Percentiles rank a stretch among this genome's conserved stretches.
phyloP scores from a whole-genome alignment of 2,888 invertebrate species.

The Tupiocoris notatus region DNA sequence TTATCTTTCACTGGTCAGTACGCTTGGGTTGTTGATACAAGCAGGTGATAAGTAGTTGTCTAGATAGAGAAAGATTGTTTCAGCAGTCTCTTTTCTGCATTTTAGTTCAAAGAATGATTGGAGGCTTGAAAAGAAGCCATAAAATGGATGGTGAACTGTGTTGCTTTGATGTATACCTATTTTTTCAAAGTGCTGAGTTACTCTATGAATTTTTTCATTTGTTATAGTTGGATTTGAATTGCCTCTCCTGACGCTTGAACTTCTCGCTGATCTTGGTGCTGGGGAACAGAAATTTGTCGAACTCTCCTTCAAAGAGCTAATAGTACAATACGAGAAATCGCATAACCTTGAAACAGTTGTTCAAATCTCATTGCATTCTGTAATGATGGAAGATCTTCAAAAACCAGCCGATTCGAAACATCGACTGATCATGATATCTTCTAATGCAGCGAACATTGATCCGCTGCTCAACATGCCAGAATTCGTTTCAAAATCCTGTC shows the following conservation, averaged over 20 bases:
- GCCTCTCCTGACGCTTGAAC: constrained; percentile 70
- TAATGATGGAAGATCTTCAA: constrained; percentile 87
- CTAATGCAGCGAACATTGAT: constrained; percentile 53
- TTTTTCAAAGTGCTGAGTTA: too few relatives aligned
- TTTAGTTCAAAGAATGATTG: too few relatives aligned
- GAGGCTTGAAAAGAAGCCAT: too few relatives aligned
- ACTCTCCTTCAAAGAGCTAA: constrained; percentile 79
- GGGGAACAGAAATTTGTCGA: constrained; percentile 80
- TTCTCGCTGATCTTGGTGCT: constrained; percentile 67
- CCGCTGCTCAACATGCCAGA: constrained; percentile 50
- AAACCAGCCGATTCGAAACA: constrained; percentile 75
- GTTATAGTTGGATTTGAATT: constrained; percentile 68
- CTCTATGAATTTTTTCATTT: neutral
- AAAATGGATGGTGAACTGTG: too few relatives aligned
- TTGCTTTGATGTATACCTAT: too few relatives aligned
- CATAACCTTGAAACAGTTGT: constrained; percentile 70
- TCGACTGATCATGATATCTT: constrained; percentile 80
- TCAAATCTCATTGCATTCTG: constrained; percentile 76
- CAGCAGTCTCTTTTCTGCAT: too few relatives aligned
- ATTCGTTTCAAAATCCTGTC: constrained; percentile 77
- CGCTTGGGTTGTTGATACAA: neutral
- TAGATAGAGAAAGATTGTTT: too few relatives aligned
- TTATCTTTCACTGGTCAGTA: constrained; percentile 42
- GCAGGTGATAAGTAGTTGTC: too few relatives aligned
- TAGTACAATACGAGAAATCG: constrained; percentile 68